Base-by-base conservation (phyloP, 2,113 vertebrate genomes). In the Sinocyclocheilus anshuiensis region DNA sequence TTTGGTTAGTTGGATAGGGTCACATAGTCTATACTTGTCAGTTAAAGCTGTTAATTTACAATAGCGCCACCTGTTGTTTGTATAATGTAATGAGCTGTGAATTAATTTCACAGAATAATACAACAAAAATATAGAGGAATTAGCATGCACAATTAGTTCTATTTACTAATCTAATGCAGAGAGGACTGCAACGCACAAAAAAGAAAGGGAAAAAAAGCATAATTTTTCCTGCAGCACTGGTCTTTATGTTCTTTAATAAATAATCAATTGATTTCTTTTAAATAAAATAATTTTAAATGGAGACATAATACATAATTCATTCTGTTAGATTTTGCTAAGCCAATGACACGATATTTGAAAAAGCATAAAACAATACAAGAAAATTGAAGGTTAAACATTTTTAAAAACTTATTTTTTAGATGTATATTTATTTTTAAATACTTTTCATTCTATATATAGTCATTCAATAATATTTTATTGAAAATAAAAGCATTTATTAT, bases 51-150 rank as follows among this genome's bases (percentile, higher is more conserved):
- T 33, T 74, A 15, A 39, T 55, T 77, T 16, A 77, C 48, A 82
- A 69, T n/a, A 82, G 63, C 10, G 63, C 80, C 80, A 82, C 63
- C 63, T 82, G 42, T 69, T 29, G 79, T 48, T 81, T 39, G 42
- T 2, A 59, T 26, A 8, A 53, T 6, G 26, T 45, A 33, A 20
- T 77, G 24, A 55, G 24, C 24, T 18, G 55, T 22, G 78, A 63
- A 36, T 67, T 57, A 65, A 72, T 42, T 39, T 42, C 7, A 72
- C 29, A 65, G 6, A 6, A 29, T 29, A 29, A 67, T 67, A 29
- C 13, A 86, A 87, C 65, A 11, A 9, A 39, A 20, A 50, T 16
- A 50, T 10, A 74, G 16, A 61, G 4, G 45, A 36, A 81, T 18
- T 50, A 13, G 61, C 33, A 81, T 39, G 77, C 57, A 67, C 26